Base-by-base conservation (phyloP, 2,797 vertebrate species). In the Anguilla megastoma region DNA sequence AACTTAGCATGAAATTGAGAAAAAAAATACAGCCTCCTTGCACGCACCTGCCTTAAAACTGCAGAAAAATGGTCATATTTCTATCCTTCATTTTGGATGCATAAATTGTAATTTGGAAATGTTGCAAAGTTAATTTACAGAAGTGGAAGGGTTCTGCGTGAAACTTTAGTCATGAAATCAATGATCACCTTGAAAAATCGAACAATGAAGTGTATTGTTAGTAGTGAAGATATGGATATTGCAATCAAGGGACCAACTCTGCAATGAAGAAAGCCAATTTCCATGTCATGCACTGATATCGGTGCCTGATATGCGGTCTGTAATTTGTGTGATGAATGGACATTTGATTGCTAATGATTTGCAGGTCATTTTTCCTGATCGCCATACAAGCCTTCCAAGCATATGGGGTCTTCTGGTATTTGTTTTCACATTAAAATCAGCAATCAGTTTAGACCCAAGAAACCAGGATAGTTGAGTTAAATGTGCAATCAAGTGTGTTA, bases 291-390 rank as follows among this genome's bases (percentile, higher is more conserved):
- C 16, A 12, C 30, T 16, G 30, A 36, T 36, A 36, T 33, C 4
- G 9, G 27, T 4, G 12, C 33, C 2, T 12, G 71, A 33, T 36
- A 36, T 74, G 16, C 12, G 30, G 8, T 33, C 30, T 74, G 5
- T 66, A 74, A 74, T 74, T 30, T 36, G 14, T 74, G 30, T 36
- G 27, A 74, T 74, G 71, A 74, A 74, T 74, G 71, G 71, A 74
- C 12, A 74, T 36, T 74, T 30, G 71, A 74, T 74, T 74, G 71
- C 71, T 74, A 33, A 74, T 3, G 33, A 30, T 74, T 36, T 33
- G 30, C 33, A 74, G 33, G 33, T 74, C 24, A 74, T 30, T 30
- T 74, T 74, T 74, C 36, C 30, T 74, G 71, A 30, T 74, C 27
- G 14, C 33, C 33, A 74, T 33, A 74, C 14, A 74, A 33, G 71